phyloP scores from a whole-genome alignment of 2,797 vertebrate genomes.

The Anomalospiza imberbis region DNA sequence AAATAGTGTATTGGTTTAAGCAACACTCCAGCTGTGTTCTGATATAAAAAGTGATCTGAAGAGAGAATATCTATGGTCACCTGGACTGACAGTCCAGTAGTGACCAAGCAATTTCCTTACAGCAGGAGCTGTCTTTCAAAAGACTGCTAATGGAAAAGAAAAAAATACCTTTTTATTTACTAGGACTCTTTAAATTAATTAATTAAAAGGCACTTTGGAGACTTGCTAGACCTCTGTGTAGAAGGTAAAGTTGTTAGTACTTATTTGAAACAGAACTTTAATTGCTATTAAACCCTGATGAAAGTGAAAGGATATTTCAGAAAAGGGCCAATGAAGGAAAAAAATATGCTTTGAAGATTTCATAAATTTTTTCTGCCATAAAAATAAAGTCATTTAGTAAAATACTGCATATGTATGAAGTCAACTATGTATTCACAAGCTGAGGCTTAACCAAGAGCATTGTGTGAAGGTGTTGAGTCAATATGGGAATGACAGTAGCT shows the following conservation, averaged over 20 bases:
- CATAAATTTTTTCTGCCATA: not conserved
- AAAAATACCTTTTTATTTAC: not conserved
- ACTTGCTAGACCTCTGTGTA: not conserved
- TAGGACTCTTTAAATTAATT: not conserved
- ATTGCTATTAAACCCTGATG: not conserved
- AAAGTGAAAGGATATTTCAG: not conserved
- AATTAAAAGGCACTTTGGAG: not conserved
- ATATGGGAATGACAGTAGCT: not conserved
- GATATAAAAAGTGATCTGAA: not conserved
- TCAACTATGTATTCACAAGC: not conserved
- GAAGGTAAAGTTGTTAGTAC: not conserved
- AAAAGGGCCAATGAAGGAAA: not conserved
- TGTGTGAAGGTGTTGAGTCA: not conserved
- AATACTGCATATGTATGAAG: not conserved
- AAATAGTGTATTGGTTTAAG: not conserved
- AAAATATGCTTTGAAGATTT: not conserved
- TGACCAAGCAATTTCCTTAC: not conserved
- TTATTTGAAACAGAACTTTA: not conserved
- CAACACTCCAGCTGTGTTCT: not conserved
- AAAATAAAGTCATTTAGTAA: not conserved
- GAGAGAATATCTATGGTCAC: not conserved
- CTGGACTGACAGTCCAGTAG: not conserved
- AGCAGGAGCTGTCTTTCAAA: not conserved
- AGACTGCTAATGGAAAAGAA: not conserved
- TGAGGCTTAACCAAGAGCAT: not conserved